Conservation (phyloP, 1,140 invertebrate genomes). For the Andricus grossulariae region DNA sequence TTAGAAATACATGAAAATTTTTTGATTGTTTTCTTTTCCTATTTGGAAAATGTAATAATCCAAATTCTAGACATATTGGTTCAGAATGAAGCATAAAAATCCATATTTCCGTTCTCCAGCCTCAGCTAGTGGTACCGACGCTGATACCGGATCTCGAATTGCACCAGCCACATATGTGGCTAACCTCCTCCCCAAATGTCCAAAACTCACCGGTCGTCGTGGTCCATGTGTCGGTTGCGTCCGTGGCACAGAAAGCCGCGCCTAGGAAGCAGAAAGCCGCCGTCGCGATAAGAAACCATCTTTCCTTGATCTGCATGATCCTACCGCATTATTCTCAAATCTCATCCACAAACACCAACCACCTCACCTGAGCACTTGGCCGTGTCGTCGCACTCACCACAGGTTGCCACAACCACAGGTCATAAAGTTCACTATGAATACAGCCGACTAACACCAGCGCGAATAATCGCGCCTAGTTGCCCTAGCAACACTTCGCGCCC, state of each 20-base stretch:
- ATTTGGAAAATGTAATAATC: too few species aligned
- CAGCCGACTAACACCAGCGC: background rate
- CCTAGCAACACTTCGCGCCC: slow-evolving; percentile 28
- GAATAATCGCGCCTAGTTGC: slow-evolving; percentile 38
- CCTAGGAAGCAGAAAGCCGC: slow-evolving; percentile 61
- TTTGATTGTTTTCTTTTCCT: too few species aligned
- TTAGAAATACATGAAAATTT: too few species aligned
- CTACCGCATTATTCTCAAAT: slow-evolving; percentile 71
- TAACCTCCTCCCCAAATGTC: background rate
- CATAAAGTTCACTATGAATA: slow-evolving; percentile 27
- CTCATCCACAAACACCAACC: slow-evolving; percentile 41
- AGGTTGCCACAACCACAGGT: background rate
- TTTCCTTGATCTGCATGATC: slow-evolving; percentile 65
- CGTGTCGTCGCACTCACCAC: slow-evolving; percentile 42
- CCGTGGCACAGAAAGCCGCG: slow-evolving; percentile 50
- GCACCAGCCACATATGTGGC: background rate
- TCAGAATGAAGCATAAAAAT: too few species aligned
- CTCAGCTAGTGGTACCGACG: too few species aligned
- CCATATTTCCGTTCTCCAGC: background rate
- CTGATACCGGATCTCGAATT: background rate
- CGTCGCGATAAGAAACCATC: slow-evolving; percentile 62
- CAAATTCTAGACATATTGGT: too few species aligned
- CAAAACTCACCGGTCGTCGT: slow-evolving; percentile 51
- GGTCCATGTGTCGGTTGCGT: slow-evolving; percentile 40
- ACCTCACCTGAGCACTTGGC: slow-evolving; percentile 34